These are phyloP conservation scores for Andricus quercusramuli DNA, from an alignment of 2,888 invertebrate genomes.

Conservation along the genomic window DNA sequence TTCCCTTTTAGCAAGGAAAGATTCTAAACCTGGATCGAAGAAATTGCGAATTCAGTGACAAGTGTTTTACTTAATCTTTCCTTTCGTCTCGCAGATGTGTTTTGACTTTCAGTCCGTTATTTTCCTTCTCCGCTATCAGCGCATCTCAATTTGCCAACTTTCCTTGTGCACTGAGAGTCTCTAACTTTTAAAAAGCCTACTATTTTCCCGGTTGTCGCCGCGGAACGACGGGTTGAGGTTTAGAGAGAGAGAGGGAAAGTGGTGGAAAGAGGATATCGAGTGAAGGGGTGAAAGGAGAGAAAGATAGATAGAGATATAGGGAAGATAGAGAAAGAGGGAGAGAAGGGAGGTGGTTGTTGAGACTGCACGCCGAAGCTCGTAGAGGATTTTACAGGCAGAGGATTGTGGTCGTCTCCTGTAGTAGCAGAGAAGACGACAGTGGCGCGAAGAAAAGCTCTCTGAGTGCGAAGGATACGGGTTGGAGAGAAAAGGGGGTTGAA, in stretches of 20 bases:
- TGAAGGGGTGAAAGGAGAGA: neutral
- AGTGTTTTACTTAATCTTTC: slow-evolving; percentile 42
- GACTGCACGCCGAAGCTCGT: slow-evolving; percentile 31
- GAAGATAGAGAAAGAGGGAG: slow-evolving; percentile 46
- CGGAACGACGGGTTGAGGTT: slow-evolving; percentile 5
- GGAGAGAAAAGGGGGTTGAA: neutral
- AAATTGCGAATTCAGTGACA: slow-evolving; percentile 41
- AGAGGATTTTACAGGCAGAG: slow-evolving; percentile 42
- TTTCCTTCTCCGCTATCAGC: slow-evolving; percentile 33
- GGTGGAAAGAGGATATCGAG: neutral
- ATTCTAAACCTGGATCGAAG: slow-evolving; percentile 11
- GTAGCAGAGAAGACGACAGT: slow-evolving; percentile 57
- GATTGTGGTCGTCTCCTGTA: slow-evolving; percentile 43
- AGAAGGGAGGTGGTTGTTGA: slow-evolving; percentile 8
- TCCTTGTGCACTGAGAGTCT: slow-evolving; percentile 5
- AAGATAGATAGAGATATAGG: slow-evolving; percentile 9
- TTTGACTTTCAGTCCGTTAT: slow-evolving; percentile 38
- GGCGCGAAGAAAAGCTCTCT: slow-evolving; percentile 69
- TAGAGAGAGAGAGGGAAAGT: too few species aligned
- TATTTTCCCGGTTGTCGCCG: slow-evolving; percentile 29
- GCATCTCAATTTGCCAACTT: slow-evolving; percentile 40
- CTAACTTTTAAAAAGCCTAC: slow-evolving; percentile 41
- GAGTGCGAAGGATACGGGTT: slow-evolving; percentile 56
- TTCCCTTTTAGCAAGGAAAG: neutral
- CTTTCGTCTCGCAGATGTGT: slow-evolving; percentile 33